Evolutionary conservation across 1,140 invertebrate genomes (phyloP).

Genomic region (Drosophila subpulchrella): DNA sequence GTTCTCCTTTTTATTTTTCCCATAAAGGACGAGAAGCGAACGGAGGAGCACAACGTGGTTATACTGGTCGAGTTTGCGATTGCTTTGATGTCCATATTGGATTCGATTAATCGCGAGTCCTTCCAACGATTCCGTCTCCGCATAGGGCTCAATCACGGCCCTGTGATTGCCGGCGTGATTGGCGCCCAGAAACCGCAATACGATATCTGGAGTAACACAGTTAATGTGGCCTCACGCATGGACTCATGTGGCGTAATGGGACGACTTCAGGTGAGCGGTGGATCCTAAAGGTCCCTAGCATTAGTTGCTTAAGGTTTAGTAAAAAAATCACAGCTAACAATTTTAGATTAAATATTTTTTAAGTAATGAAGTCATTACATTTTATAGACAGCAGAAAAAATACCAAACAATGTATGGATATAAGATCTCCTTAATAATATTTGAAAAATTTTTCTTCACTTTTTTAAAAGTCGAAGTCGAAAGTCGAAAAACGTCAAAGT

Average conservation of each 20-base stretch:
- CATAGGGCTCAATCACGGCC: constrained; percentile 97
- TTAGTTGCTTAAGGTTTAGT: neutral
- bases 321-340: no score
- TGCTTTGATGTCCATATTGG: constrained; percentile 94
- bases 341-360: no score
- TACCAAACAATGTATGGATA: no score
- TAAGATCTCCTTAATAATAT: no score
- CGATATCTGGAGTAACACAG: constrained; percentile 99
- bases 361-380: no score
- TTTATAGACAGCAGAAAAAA: no score
- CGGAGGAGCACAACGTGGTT: constrained; percentile 94
- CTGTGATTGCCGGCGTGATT: constrained; percentile 96
- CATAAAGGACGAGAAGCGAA: constrained; percentile 88
- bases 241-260: constrained; percentile 97
- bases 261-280: constrained; percentile 89
- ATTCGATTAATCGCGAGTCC: constrained; percentile 98
- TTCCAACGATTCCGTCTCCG: constrained; percentile 97
- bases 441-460: no score
- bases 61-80: constrained; percentile 97
- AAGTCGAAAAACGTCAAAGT: no score
- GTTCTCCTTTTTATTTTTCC: constrained; percentile 26
- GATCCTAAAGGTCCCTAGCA: no score
- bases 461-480: no score
- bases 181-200: constrained; percentile 99
- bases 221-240: constrained; percentile 98